These are phyloP conservation scores for Parazoanthus atlanticus DNA, from an alignment of 92 coral and sea anemone species.

Conservation along the genomic window DNA sequence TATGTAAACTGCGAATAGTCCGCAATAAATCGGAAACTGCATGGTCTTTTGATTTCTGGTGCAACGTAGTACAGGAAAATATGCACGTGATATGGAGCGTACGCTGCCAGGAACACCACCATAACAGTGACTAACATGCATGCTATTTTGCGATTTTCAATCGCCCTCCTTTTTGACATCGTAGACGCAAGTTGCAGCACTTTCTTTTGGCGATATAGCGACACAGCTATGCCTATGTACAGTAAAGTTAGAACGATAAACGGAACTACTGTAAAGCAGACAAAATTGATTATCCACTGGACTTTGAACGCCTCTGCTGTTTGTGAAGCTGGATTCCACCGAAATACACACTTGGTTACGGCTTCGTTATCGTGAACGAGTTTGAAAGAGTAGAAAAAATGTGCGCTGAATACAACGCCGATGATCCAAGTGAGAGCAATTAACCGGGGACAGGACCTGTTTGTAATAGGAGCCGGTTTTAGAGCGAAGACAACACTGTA, in stretches of 20 bases:
- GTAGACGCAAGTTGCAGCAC: conserved; percentile 19
- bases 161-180: conserved; percentile 21
- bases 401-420: conserved; percentile 33
- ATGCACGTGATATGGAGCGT: conserved; percentile 29
- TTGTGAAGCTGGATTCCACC: conserved; percentile 20
- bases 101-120: conserved; percentile 24
- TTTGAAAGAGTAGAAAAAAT: conserved; percentile 31
- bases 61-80: conserved; percentile 27
- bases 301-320: conserved; percentile 36
- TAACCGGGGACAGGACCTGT: conserved; percentile 1
- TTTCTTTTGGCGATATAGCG: conserved; percentile 38
- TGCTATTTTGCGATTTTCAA: conserved; percentile 17
- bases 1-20: conserved; percentile 41
- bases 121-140: conserved; percentile 21
- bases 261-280: conserved; percentile 33
- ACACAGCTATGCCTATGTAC: conserved; percentile 24
- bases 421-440: conserved; percentile 27
- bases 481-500: conserved; percentile 36
- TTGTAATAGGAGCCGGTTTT: conserved; percentile 30
- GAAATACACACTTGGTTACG: background rate
- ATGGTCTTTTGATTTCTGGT: conserved; percentile 23
- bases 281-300: conserved; percentile 36
- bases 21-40: conserved; percentile 33
- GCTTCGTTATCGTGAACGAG: background rate
- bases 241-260: conserved; percentile 11